Evolutionary conservation across 2,113 vertebrate species (phyloP).

Genomic region (Empidonax alnorum): DNA sequence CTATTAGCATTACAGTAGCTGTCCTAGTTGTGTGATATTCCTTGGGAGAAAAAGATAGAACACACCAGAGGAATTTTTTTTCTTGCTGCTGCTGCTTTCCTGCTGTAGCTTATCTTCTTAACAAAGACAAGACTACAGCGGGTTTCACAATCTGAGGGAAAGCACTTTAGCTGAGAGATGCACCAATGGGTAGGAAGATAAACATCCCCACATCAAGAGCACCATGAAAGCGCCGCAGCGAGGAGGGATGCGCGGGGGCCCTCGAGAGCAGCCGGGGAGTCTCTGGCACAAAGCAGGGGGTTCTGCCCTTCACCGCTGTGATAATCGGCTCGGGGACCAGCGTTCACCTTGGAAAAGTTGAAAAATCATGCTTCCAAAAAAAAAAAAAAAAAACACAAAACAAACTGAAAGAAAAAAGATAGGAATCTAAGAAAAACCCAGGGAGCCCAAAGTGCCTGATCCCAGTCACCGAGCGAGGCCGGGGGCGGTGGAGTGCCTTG

Average conservation of each 20-base stretch:
- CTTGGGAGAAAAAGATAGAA: constrained; percentile 36
- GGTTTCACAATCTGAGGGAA: constrained; percentile 42
- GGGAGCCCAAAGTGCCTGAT: background rate
- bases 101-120: constrained; percentile 55
- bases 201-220: constrained; percentile 53
- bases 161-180: constrained; percentile 50
- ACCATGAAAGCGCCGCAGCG: background rate
- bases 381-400: background rate
- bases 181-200: constrained; percentile 48
- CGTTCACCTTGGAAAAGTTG: background rate
- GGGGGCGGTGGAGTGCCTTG: background rate
- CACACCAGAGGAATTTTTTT: background rate
- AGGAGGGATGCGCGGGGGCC: background rate
- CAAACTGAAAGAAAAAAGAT: background rate
- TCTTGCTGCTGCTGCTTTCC: background rate
- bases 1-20: constrained; percentile 55
- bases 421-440: background rate
- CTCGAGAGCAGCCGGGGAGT: background rate
- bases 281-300: background rate
- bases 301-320: background rate
- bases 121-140: constrained; percentile 44
- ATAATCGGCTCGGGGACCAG: background rate
- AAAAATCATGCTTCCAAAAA: background rate
- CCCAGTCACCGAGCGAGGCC: fast-evolving
- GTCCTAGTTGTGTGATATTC: constrained; percentile 45